phyloP scores from a whole-genome alignment of 2,797 vertebrate species.

The Cygnus olor region DNA sequence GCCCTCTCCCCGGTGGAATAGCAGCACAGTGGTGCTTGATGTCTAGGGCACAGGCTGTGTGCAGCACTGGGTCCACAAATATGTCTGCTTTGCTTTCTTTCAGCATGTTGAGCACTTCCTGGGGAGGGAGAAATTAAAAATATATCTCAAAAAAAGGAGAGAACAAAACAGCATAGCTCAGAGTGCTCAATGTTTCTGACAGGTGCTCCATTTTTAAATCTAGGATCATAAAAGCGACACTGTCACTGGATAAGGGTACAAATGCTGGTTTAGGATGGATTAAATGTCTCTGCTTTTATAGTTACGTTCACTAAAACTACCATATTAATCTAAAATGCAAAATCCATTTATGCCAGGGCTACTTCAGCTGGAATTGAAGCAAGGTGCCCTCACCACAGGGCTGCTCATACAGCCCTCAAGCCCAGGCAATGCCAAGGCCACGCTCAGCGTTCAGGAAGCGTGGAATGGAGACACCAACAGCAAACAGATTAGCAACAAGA shows the following conservation, averaged over 20 bases:
- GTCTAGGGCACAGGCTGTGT: constrained; percentile 96
- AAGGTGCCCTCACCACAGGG: not conserved
- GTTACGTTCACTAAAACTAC: not conserved
- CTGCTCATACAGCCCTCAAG: not conserved
- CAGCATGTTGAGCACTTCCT: constrained; percentile 98
- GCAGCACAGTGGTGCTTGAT: constrained; percentile 98
- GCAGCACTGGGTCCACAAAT: constrained; percentile 96
- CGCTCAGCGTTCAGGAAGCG: not conserved
- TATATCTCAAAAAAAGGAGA: not conserved
- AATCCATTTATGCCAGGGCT: not conserved
- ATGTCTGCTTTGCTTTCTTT: constrained; percentile 99
- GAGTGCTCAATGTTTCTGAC: not conserved
- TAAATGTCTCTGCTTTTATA: not conserved
- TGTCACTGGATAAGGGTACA: not conserved
- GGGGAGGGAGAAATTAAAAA: not conserved
- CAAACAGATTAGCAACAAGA: not conserved
- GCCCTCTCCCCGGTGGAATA: constrained; percentile 91
- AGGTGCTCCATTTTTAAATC: not conserved
- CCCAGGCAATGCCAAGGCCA: not conserved
- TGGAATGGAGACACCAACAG: not conserved
- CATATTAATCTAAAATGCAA: not conserved
- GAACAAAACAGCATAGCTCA: not conserved
- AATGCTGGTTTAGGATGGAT: not conserved
- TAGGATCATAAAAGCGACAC: not conserved
- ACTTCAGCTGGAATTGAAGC: not conserved